Base-by-base conservation (phyloP, 2,888 invertebrate species). In the Strigamia crassipes region DNA sequence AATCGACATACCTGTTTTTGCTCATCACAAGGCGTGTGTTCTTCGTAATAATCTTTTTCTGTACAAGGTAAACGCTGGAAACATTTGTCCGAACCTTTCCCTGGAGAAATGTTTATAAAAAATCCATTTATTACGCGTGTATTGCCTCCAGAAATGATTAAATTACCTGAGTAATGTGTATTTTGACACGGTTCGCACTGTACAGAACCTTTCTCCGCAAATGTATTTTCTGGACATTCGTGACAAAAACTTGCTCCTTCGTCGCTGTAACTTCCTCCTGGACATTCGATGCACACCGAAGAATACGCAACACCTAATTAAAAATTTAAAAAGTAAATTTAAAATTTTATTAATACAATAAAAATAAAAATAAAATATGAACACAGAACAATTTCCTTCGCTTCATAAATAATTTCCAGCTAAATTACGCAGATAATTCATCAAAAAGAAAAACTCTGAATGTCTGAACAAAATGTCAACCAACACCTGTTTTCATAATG, bases 301-400 rank as follows among this genome's bases (percentile, higher is more conserved):
- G 90, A 89, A 85, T 88, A 90, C 0, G 90, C 90, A 41, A 91
- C 88, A 34, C 91, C 91, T 89, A 84, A 8, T 85, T 84, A 73
- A 41, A 41, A 21, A 21, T 23, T 4, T 2, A 27, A 27, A 27
- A 27, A 77, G 12, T 56, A n/a, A 56, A 56, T 15, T 56, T 38
- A 77, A n/a, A n/a, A 23, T 27, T 34, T 21, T 77, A 27, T 34
- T 78, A 21, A 38, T 3, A 78, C 3, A 77, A 77, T 15, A 21
- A n/a, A 4, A 23, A 73, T 0, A 12, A 73, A 73, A 18, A 73
- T 18, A 1, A 27, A 6, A 38, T 0, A 38, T 9, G 6, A 38
- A 38, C 1, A 38, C 6, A 9, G 38, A 38, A 38, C 38, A 38
- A 61, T 61, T 21, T 21, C 4, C 38, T 1, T 27, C 27, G 27